Base-by-base conservation (phyloP, 1,140 invertebrate genomes). In the Neuroterus valhalla region DNA sequence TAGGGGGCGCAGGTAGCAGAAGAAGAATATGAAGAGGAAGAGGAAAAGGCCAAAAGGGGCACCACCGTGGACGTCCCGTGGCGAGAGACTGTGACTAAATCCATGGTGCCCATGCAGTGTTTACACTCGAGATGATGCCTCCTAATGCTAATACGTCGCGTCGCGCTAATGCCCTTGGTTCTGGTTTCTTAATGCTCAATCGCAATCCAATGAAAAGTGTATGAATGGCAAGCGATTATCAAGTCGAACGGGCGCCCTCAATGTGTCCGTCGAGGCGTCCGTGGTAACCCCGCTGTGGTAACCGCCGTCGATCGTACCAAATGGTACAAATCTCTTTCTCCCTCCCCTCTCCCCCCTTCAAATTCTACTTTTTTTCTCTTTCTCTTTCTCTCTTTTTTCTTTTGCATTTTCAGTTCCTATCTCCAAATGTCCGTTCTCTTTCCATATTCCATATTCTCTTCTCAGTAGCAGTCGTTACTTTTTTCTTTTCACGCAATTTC, bases 91-190 rank as follows among this genome's bases (percentile, higher is more conserved):
- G 87, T 89, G 87, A 89, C 88, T 85, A 89, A 90, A 90, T 89
- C 81, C 86, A 82, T 81, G 85, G 85, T 85, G 85, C 88, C 82
- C 88, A 90, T 88, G 88, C 88, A 85, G 89, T 90, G 89, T 90
- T 90, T 90, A 90, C 89, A 90, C 89, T 90, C 82, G 89, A 90
- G 87, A 89, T 90, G 88, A 89, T 90, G 89, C 89, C 78, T 89
- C 88, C 87, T 89, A 90, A 90, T 90, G 87, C 89, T 90, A 90
- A 90, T 89, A 87, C 85, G 87, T 80, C 78, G 69, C 85, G 87
- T 80, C 78, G 69, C 71, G 77, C 76, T 81, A 84, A 85, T 84
- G 81, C 81, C 76, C 73, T 80, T 74, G 77, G 82, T 82, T 82
- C 82, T 78, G 79, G 80, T 84, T 85, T 79, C 86, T 89, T 89